These are phyloP conservation scores for Drosophila infuscata DNA, from an alignment of 2,888 invertebrate genomes.

Conservation along the genomic window DNA sequence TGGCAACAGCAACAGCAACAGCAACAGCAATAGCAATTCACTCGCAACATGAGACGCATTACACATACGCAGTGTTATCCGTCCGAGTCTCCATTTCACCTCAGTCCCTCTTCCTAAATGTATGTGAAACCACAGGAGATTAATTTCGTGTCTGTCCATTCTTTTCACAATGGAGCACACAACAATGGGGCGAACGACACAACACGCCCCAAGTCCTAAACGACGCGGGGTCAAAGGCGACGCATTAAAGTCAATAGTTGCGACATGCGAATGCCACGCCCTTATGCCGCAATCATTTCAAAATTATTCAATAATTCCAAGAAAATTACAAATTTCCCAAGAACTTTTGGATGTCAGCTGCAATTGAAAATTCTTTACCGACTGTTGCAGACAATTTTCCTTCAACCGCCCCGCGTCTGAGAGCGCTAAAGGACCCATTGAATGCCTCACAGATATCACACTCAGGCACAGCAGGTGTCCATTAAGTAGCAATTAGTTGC, in stretches of 20 bases:
- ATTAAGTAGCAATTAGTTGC: conserved; percentile 72
- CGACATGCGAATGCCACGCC: conserved; percentile 16
- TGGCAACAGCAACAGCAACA: conserved; percentile 8
- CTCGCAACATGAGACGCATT: conserved; percentile 63
- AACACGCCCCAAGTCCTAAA: conserved; percentile 46
- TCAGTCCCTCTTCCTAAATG: conserved; percentile 7
- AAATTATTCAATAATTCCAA: conserved; percentile 13
- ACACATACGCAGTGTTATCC: conserved; percentile 71
- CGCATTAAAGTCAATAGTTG: conserved; percentile 33
- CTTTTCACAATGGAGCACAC: conserved; percentile 45
- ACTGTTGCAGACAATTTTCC: background rate
- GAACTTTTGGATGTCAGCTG: background rate
- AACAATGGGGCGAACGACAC: conserved; percentile 34
- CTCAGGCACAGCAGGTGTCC: conserved; percentile 52
- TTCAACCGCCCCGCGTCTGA: background rate
- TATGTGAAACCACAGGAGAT: conserved; percentile 69
- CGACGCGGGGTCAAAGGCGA: conserved; percentile 32
- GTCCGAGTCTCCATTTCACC: background rate
- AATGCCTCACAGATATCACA: conserved; percentile 38
- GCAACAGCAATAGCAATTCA: conserved; percentile 17
- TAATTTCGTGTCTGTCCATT: conserved; percentile 76
- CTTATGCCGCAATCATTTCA: background rate
- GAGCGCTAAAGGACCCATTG: conserved; percentile 4
- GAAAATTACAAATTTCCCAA: conserved; percentile 1
- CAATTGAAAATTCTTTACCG: conserved; percentile 1